Evolutionary conservation across 2,797 vertebrate species (phyloP).

Genomic region (Pterois miles): DNA sequence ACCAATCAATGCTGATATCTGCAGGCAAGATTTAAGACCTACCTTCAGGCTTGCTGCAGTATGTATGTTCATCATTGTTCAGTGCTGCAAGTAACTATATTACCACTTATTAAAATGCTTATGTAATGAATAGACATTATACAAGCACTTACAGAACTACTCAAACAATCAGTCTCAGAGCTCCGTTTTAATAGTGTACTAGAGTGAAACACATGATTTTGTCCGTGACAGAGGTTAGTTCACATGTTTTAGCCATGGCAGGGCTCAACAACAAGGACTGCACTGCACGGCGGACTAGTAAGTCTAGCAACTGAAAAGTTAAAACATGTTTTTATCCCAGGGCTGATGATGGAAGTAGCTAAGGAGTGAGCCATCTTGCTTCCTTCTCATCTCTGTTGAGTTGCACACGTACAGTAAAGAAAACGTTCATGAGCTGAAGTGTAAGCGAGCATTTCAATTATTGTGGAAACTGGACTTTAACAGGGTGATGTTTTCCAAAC

Average conservation of each 20-base stretch:
- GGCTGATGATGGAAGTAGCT: no score
- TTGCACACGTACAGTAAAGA: no score
- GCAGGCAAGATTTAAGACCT: not conserved
- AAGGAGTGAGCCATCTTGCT: no score
- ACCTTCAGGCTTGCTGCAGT: not conserved
- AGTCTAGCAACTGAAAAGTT: no score
- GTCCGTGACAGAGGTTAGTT: not conserved
- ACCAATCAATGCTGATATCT: not conserved
- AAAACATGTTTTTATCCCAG: no score
- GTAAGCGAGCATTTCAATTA: no score
- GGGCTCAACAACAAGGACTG: no score
- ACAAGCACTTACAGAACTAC: not conserved
- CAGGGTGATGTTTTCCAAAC: no score
- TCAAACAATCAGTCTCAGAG: not conserved
- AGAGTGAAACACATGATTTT: constrained; percentile 1
- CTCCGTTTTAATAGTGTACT: not conserved
- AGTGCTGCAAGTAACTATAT: not conserved
- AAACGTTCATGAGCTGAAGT: no score
- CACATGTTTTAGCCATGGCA: constrained; percentile 3
- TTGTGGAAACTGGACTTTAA: no score
- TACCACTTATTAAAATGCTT: not conserved
- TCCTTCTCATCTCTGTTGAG: no score
- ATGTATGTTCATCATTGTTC: not conserved
- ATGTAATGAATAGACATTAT: not conserved
- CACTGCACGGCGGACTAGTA: no score